Conservation (phyloP, 2,888 invertebrate species). For the Pachymerium ferrugineum region DNA sequence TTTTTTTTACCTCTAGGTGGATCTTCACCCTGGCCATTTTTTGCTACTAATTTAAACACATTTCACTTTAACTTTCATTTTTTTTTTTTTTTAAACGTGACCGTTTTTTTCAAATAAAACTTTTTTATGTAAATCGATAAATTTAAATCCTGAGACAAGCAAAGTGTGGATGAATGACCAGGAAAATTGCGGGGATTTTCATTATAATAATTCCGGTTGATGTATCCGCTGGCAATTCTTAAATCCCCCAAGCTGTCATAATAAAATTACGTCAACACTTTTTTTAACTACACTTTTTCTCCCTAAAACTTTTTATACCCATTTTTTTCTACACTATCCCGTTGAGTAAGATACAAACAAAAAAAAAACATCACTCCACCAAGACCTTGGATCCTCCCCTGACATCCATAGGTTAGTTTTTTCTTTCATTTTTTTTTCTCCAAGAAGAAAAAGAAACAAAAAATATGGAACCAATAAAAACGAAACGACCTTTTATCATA, state of each 20-base stretch:
- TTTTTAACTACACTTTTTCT: background rate
- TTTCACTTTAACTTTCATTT: too few species aligned
- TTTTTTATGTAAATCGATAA: background rate
- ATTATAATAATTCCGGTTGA: slow-evolving; percentile 1
- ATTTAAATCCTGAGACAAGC: background rate
- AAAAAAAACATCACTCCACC: background rate
- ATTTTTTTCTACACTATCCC: too few species aligned
- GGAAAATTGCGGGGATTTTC: background rate
- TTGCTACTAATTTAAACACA: too few species aligned
- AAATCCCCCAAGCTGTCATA: background rate
- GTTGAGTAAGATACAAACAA: too few species aligned
- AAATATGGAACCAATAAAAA: background rate
- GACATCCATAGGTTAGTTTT: background rate
- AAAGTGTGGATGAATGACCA: slow-evolving; percentile 2
- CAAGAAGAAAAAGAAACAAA: background rate
- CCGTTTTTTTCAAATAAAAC: too few species aligned
- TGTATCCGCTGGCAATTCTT: background rate
- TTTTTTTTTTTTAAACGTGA: too few species aligned
- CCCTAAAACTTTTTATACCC: too few species aligned
- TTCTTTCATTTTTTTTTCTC: background rate
- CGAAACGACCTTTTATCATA: background rate
- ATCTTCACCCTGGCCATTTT: too few species aligned
- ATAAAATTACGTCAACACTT: background rate
- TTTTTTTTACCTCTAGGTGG: too few species aligned
- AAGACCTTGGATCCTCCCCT: slow-evolving; percentile 1